Base-by-base conservation (phyloP, 2,888 invertebrate genomes). In the Xestia xanthographa region DNA sequence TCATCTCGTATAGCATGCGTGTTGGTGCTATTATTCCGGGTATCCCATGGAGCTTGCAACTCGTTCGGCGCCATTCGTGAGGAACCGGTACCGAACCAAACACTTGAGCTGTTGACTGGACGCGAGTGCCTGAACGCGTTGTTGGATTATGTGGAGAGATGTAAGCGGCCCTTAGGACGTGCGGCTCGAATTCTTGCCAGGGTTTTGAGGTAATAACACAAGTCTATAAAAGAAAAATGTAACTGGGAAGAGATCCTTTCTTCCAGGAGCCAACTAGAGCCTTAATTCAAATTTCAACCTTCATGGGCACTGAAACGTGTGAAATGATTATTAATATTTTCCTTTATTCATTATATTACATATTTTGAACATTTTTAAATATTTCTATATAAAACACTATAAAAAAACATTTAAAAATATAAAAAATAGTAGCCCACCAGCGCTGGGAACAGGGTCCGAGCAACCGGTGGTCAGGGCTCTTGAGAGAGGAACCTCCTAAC, bases 141-240 rank as follows among this genome's bases (percentile, higher is more conserved):
- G 63, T 90, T 97, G 1, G 96, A 96, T 79, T 97, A 97, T 73
- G 94, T 97, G 43, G 94, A 95, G 80, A 90, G 94, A 43, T 95
- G 96, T 82, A 95, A 93, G 69, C 91, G 95, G 60, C 97, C 97
- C 0, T 89, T 94, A 70, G 96, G 96, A 34, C 92, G 97, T 78
- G 97, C 97, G 0, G 95, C 96, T 3, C 93, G 95, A 43, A 97
- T 97, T 82, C 92, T 97, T n/a, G 94, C 93, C 12, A 95, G 95
- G 82, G 96, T 97, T 26, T 92, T 97, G 67, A 96, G 97, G 97
- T 97, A 90, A 84, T 45, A 43, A 58, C n/a, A n/a, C 34, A 26
- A 12, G 5, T 50, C 0, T 50, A 8, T 34, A 41, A 60, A 17
- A 74, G 22, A 38, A 38, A 67, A 72, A 48, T 60, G 34, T 5